Evolutionary conservation across 2,888 invertebrate species (phyloP).

Genomic region (Brachylomia viminalis): DNA sequence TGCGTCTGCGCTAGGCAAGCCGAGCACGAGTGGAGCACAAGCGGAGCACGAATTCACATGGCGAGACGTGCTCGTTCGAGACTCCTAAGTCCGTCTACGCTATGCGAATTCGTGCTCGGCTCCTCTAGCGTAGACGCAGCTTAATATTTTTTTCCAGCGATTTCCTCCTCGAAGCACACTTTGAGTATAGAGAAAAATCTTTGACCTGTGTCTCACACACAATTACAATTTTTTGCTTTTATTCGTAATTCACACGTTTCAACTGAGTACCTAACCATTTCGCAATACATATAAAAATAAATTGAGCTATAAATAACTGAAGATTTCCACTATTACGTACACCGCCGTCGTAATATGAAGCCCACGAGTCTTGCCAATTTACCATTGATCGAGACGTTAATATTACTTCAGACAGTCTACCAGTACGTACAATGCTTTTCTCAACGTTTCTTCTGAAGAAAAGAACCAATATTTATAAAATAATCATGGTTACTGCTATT

Average conservation of each 20-base stretch:
- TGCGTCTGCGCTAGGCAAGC: too few species aligned
- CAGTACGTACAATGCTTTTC: slow-evolving; percentile 19
- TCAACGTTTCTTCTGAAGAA: background rate
- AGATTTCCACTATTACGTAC: slow-evolving; percentile 59
- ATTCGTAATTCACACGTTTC: slow-evolving; percentile 1
- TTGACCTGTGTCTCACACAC: background rate
- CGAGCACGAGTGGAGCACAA: too few species aligned
- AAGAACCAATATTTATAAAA: slow-evolving; percentile 38
- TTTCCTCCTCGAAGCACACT: background rate
- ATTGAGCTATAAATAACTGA: slow-evolving; percentile 56
- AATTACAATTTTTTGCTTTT: too few species aligned
- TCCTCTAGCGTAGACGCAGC: too few species aligned
- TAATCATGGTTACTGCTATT: slow-evolving; percentile 19
- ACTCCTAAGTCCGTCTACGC: too few species aligned
- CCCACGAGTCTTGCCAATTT: slow-evolving; percentile 64
- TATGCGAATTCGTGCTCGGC: too few species aligned
- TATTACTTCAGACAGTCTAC: slow-evolving; percentile 17
- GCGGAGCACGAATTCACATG: too few species aligned
- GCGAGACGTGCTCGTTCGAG: too few species aligned
- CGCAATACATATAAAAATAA: slow-evolving; percentile 31
- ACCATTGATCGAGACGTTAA: slow-evolving; percentile 48
- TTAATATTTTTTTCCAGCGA: background rate
- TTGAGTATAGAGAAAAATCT: background rate
- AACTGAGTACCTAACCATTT: slow-evolving; percentile 19
- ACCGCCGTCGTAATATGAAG: slow-evolving; percentile 30